Conservation (phyloP, 1,140 invertebrate genomes). For the Neelides sp. region DNA sequence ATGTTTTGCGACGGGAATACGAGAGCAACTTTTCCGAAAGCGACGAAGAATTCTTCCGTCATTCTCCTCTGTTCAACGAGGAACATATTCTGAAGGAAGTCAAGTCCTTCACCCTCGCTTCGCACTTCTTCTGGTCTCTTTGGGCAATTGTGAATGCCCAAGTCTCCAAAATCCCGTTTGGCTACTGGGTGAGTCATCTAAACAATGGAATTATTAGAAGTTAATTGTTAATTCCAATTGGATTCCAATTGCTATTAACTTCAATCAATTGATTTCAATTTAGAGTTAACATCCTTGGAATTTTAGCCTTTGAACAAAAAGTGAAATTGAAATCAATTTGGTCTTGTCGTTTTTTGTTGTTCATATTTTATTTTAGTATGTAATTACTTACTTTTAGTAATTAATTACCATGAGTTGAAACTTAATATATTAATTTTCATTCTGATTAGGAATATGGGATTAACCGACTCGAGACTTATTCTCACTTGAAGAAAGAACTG, state of each 20-base stretch:
- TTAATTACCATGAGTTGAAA: too few relatives aligned
- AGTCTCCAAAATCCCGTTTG: slow-evolving; percentile 80
- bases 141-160: slow-evolving; percentile 82
- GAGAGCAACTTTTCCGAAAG: slow-evolving; percentile 24
- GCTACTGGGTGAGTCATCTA: slow-evolving; percentile 67
- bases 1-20: slow-evolving; percentile 23
- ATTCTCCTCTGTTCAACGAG: slow-evolving; percentile 31
- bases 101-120: slow-evolving; percentile 64
- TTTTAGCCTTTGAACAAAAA: too few relatives aligned
- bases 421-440: not conserved
- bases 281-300: too few relatives aligned
- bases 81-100: slow-evolving; percentile 57
- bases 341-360: too few relatives aligned
- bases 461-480: slow-evolving; percentile 22
- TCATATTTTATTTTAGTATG: too few relatives aligned
- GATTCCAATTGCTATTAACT: too few relatives aligned
- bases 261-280: too few relatives aligned
- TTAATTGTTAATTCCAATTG: not conserved
- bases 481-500: slow-evolving; percentile 6
- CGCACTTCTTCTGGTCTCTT: slow-evolving; percentile 84
- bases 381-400: too few relatives aligned
- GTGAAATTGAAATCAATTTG: too few relatives aligned
- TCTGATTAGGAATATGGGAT: slow-evolving; percentile 27
- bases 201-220: not conserved
- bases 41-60: slow-evolving; percentile 22